Evolutionary conservation across 2,888 invertebrate genomes (phyloP).

Genomic region (Dysmachus trigonus): DNA sequence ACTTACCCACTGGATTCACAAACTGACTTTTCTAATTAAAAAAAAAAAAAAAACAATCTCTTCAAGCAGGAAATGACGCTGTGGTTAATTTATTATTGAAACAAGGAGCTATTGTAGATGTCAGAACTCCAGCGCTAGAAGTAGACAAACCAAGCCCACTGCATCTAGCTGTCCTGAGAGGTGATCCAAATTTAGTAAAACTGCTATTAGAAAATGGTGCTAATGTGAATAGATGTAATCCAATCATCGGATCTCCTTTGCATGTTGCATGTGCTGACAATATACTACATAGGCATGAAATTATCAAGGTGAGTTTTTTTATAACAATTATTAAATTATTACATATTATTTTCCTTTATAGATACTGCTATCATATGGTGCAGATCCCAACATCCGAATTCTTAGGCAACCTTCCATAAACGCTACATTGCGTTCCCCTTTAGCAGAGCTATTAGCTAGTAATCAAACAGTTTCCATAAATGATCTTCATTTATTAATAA

Average conservation of each 20-base stretch:
- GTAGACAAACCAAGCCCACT: not conserved
- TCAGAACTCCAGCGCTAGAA: not conserved
- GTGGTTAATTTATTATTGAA: slow-evolving; percentile 1
- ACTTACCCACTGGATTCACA: not conserved
- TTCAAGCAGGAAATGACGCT: not conserved
- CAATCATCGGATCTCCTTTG: not conserved
- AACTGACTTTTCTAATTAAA: not conserved
- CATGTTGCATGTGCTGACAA: not conserved
- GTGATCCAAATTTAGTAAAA: not conserved
- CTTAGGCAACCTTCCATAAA: not conserved
- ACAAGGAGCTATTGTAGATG: not conserved
- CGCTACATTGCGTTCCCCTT: not conserved
- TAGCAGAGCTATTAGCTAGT: not conserved
- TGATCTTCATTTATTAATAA: not conserved
- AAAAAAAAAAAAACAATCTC: not conserved
- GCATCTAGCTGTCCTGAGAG: not conserved
- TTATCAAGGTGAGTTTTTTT: not conserved
- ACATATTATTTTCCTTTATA: not conserved
- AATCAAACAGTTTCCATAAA: not conserved
- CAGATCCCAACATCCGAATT: not conserved
- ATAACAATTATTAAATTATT: not conserved
- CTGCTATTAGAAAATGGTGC: not conserved
- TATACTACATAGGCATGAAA: not conserved
- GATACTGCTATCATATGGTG: not conserved
- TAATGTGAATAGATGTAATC: not conserved